Base-by-base conservation (phyloP, 2,888 invertebrate species). In the Cantharis lateralis region DNA sequence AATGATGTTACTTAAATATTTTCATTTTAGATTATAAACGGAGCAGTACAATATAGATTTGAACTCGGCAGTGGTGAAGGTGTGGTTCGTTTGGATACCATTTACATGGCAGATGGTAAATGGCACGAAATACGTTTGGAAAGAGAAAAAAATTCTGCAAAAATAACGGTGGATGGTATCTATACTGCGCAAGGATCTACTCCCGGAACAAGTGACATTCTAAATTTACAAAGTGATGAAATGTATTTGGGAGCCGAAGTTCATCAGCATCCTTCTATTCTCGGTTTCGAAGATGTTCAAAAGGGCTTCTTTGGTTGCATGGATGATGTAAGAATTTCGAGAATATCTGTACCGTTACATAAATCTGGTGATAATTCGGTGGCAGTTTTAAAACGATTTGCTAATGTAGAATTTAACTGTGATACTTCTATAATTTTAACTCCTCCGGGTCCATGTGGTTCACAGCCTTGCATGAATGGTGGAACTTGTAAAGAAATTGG, bases 11-110 rank as follows among this genome's bases (percentile, higher is more conserved):
- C 10, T 61, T 15, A 62, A 13, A 24, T 63, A 28, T 32, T 70
- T 71, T 75, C 70, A 69, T 85, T 87, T 32, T 83, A 92, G 91
- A 90, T 95, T 73, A 93, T 92, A 15, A 95, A 96, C 87, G 98
- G 98, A 0, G 92, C 92, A 70, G 92, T 97, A 11, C 96, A 96
- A 87, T 97, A 96, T 88, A 92, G 95, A 81, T 96, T 97, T 90
- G 96, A 98, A 87, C 91, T 98, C 81, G 98, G 98, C 16, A 95
- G 95, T 81, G 98, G 98, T 7, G 95, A 95, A 88, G 97, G 96
- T 61, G 89, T 94, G 72, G 94, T 97, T 28, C 91, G 94, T 79
- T 94, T 95, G 1, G 92, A 93, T 28, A 93, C 93, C 76, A 89
- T 93, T n/a, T 92, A 92, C 83, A 91, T 96, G n/a, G 93, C 94